Base-by-base conservation (phyloP, 2,797 vertebrate genomes). In the Malurus splendens region DNA sequence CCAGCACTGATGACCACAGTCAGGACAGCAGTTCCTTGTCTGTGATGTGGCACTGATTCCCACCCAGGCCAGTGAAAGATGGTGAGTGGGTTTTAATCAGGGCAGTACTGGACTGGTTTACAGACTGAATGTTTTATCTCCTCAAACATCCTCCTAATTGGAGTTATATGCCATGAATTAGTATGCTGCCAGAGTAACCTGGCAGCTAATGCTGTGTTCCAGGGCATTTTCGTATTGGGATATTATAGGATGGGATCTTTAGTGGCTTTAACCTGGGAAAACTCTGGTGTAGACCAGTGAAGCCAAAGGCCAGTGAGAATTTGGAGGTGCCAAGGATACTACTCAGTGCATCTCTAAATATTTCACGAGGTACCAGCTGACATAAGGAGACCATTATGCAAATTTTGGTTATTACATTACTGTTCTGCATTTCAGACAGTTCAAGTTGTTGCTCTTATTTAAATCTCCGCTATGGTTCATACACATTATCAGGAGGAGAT, bases 191-290 rank as follows among this genome's bases (percentile, higher is more conserved):
- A 82, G 67, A 60, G 42, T 2, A 4, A 55, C 20, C 14, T 0
- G 3, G 33, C 33, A 74, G 45, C 56, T 86, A 62, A 81, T 8
- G 5, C 57, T 67, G 27, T 62, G 48, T 87, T 91, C 66, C 77
- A 90, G 77, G 42, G 76, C 10, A 38, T 83, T 93, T 82, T 78
- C 45, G 27, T 60, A 62, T 32, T 4, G 5, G 47, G 24, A 54
- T 47, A 54, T 67, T 17, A 54, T 2, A 8, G 39, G 32, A 73
- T 51, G 30, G 51, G 52, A 33, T 82, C 71, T 90, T 76, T 64
- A 88, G 59, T 33, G 47, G 64, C 32, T 92, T 82, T 80, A 92
- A 80, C 64, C 61, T 71, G 81, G 36, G 71, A 83, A 73, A 94
- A 81, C 55, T 66, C 54, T 70, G 51, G 24, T 83, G 24, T 10